Conservation (phyloP, 1,140 invertebrate species). For the Penaeus vannamei region DNA sequence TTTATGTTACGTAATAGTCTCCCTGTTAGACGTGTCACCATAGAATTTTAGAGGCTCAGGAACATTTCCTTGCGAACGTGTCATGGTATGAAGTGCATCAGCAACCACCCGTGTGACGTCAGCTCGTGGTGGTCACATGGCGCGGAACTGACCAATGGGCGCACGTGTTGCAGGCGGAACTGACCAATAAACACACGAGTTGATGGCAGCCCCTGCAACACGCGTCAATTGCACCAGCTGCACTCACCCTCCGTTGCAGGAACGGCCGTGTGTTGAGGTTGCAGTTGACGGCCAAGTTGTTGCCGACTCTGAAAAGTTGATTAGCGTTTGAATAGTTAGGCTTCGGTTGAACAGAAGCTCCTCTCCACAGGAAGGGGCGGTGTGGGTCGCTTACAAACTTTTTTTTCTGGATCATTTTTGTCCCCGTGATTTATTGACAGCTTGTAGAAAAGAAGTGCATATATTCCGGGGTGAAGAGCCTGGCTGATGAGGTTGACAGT, state of each 20-base stretch:
- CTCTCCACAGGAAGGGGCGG: too few relatives aligned
- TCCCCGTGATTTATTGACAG: too few relatives aligned
- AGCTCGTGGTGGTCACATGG: conserved; percentile 35
- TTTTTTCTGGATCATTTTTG: too few relatives aligned
- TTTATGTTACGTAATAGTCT: too few relatives aligned
- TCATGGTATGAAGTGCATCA: conserved; percentile 31
- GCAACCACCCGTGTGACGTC: conserved; percentile 43
- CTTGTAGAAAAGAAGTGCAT: too few relatives aligned
- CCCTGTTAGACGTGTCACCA: too few relatives aligned
- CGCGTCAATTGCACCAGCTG: conserved; percentile 45
- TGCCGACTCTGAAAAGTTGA: conserved; percentile 1
- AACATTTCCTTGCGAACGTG: too few relatives aligned
- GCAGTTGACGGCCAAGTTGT: not conserved
- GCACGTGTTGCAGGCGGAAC: conserved; percentile 51
- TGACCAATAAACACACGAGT: conserved; percentile 49
- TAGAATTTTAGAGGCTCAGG: too few relatives aligned
- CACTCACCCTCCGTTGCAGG: conserved; percentile 36
- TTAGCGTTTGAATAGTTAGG: not conserved
- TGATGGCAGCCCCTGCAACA: conserved; percentile 47
- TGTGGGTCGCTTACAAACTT: too few relatives aligned
- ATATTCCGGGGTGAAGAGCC: too few relatives aligned
- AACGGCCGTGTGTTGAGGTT: conserved; percentile 13
- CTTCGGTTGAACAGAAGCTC: too few relatives aligned
- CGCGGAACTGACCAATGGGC: conserved; percentile 48
- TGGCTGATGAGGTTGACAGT: too few relatives aligned